Base-by-base conservation (phyloP, 2,113 vertebrate species). In the Brachypodius melanocephalos region DNA sequence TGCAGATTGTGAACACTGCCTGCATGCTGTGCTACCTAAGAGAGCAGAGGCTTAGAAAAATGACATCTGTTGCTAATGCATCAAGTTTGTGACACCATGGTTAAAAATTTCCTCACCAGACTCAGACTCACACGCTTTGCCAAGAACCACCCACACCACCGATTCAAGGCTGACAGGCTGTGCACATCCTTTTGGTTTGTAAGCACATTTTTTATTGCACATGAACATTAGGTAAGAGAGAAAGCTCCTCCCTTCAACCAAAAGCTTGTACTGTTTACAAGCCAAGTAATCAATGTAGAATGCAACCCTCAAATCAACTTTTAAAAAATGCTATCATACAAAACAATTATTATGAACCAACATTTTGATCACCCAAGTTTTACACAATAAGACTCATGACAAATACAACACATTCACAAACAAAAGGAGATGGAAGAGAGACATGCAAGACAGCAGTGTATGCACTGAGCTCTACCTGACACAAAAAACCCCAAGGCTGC, bases 141-240 rank as follows among this genome's bases (percentile, higher is more conserved):
- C 93, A 96, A 96, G 94, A 97, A 96, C 94, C 94, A 97, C 96
- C 95, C 86, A 96, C 95, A 94, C 54, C 85, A 79, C 77, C 13
- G 0, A 76, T 85, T 58, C 85, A 83, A 89, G 87, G 85, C 85
- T 89, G 78, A 90, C 86, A 89, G 92, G 36, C 94, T 90, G 68
- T 43, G 93, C 91, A 55, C 81, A 85, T 82, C 81, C 85, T 69
- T 89, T 85, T 0, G 1, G 66, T 90, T 86, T 91, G 91, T 85
- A 94, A 92, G 95, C 94, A 58, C 58, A 57, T 85, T 91, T 95
- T 72, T 85, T 80, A 89, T 32, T 57, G 89, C 92, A 93, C 38
- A 82, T 25, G 89, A 89, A 72, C 21, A 48, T 88, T 69, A 91
- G 85, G 71, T 43, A 94, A 88, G 81, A 79, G 45, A 68, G 26